phyloP scores from a whole-genome alignment of 2,797 vertebrate species.

The Sebastes iracundus region DNA sequence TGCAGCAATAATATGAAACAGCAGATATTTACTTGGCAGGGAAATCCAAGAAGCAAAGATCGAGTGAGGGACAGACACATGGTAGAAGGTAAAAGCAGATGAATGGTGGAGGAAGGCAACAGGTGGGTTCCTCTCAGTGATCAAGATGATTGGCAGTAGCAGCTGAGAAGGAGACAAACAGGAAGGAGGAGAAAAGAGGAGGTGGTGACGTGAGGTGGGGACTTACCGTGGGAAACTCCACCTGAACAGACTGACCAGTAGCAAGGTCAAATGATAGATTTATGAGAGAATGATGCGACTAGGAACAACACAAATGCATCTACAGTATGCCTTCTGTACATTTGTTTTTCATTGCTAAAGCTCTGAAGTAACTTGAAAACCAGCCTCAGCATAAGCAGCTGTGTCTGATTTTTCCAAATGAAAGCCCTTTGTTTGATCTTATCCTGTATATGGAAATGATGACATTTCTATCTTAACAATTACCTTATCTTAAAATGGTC shows the following conservation, averaged over 20 bases:
- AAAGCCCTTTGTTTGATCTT: background rate
- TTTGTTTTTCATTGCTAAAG: background rate
- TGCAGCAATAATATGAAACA: background rate
- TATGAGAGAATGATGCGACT: background rate
- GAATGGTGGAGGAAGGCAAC: slow-evolving; percentile 23
- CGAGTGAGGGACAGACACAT: slow-evolving; percentile 6
- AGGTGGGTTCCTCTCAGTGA: slow-evolving; percentile 44
- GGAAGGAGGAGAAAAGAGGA: slow-evolving; percentile 8
- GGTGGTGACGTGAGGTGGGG: background rate
- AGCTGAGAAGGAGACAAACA: slow-evolving; percentile 47
- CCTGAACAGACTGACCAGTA: background rate
- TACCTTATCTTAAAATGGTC: background rate
- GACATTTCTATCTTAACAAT: background rate
- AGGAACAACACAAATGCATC: background rate
- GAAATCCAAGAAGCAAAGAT: background rate
- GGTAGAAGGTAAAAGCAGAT: slow-evolving; percentile 8
- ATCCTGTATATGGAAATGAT: background rate
- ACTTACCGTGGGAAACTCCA: slow-evolving; percentile 8
- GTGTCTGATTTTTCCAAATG: background rate
- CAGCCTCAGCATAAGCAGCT: background rate
- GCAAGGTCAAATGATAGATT: background rate
- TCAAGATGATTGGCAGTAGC: slow-evolving; percentile 48
- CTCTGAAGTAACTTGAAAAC: background rate
- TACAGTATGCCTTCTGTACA: background rate
- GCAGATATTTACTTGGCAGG: background rate